Evolutionary conservation across 2,113 vertebrate species (phyloP).

Genomic region (Paraplagusia blochii): DNA sequence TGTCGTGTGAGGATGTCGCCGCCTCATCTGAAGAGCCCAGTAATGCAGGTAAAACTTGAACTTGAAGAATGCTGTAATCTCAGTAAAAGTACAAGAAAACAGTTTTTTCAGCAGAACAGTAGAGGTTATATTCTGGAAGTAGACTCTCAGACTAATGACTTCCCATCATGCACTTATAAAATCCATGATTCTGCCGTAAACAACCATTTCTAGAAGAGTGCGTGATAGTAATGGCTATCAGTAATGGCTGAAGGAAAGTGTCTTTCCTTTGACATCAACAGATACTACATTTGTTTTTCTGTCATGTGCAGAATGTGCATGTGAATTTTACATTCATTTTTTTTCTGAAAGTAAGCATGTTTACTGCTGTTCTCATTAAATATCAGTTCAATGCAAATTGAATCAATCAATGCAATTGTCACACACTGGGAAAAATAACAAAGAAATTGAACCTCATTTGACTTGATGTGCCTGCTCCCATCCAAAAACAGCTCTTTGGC

Average conservation of each 20-base stretch:
- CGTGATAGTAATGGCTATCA: slow-evolving; percentile 17
- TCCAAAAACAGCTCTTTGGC: too few relatives aligned
- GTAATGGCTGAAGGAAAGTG: slow-evolving; percentile 31
- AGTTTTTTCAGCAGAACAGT: neutral
- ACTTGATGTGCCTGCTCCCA: too few relatives aligned
- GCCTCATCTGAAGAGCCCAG: slow-evolving; percentile 85
- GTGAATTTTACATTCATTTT: too few relatives aligned
- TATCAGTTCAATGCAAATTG: too few relatives aligned
- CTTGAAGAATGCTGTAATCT: neutral
- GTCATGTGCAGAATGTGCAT: neutral
- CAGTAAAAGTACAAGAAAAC: neutral
- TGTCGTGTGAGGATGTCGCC: slow-evolving; percentile 89
- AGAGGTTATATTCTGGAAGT: slow-evolving; percentile 1
- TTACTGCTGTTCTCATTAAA: too few relatives aligned
- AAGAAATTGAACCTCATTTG: too few relatives aligned
- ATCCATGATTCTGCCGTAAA: slow-evolving; percentile 4
- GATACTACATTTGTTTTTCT: slow-evolving; percentile 14
- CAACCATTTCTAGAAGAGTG: slow-evolving; percentile 4
- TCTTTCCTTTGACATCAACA: slow-evolving; percentile 4
- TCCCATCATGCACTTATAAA: slow-evolving; percentile 35
- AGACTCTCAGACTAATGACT: slow-evolving; percentile 12
- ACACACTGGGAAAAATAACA: too few relatives aligned
- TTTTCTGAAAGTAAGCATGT: too few relatives aligned
- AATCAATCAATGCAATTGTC: too few relatives aligned
- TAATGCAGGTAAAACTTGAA: slow-evolving; percentile 82